These are phyloP conservation scores for Gasterosteus nipponicus DNA, from an alignment of 2,113 vertebrate species.

Conservation along the genomic window DNA sequence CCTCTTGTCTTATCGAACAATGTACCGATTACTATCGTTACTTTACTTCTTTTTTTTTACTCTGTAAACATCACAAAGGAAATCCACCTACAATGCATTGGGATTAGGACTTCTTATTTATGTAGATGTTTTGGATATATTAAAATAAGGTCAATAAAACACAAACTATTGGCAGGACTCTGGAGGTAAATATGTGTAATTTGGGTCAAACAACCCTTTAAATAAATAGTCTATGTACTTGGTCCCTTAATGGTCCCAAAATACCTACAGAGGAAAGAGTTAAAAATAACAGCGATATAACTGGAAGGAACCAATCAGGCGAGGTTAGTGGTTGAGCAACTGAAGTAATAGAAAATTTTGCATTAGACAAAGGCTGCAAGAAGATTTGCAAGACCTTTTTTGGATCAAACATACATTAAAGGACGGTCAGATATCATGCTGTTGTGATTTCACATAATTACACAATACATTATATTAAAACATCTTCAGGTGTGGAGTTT, in stretches of 20 bases:
- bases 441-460: slow-evolving; percentile 28
- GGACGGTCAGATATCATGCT: slow-evolving; percentile 38
- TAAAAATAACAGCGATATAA: background rate
- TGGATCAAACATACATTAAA: slow-evolving; percentile 24
- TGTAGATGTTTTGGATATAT: background rate
- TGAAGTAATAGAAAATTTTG: background rate
- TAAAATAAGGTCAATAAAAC: background rate
- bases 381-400: slow-evolving; percentile 40
- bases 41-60: background rate
- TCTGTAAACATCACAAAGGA: background rate
- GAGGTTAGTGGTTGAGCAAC: slow-evolving; percentile 18
- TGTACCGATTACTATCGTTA: background rate
- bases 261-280: background rate
- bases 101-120: background rate
- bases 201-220: slow-evolving; percentile 5
- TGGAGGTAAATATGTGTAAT: background rate
- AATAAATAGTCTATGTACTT: background rate
- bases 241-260: slow-evolving; percentile 3
- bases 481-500: background rate
- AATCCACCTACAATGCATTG: background rate
- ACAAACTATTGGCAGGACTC: background rate
- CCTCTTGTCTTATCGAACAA: slow-evolving; percentile 2
- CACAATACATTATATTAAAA: background rate
- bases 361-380: slow-evolving; percentile 33
- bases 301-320: slow-evolving; percentile 1